Evolutionary conservation across 2,113 vertebrate genomes (phyloP).

Genomic region (Mungos mungo): DNA sequence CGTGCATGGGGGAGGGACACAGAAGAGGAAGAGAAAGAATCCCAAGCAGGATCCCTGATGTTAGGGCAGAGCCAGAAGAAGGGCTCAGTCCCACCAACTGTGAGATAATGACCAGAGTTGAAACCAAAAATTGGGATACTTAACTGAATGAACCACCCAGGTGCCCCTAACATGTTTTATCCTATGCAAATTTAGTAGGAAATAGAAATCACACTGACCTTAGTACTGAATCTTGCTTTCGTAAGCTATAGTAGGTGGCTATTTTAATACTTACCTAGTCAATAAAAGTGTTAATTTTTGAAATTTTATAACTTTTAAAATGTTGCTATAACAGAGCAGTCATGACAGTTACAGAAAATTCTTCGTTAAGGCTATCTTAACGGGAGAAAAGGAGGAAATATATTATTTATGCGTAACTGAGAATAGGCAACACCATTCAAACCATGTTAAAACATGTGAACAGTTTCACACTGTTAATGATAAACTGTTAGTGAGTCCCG

Average conservation of each 20-base stretch:
- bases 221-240: background rate
- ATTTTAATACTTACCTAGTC: background rate
- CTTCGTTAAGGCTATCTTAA: background rate
- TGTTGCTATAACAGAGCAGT: background rate
- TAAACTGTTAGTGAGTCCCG: background rate
- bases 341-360: background rate
- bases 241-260: background rate
- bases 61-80: too few relatives aligned
- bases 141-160: too few relatives aligned
- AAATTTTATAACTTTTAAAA: slow-evolving; percentile 3
- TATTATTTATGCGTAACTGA: background rate
- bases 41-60: too few relatives aligned
- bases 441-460: background rate
- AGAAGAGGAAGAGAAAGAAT: too few relatives aligned
- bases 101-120: too few relatives aligned
- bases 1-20: too few relatives aligned
- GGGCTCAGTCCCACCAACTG: too few relatives aligned
- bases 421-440: background rate
- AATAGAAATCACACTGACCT: background rate
- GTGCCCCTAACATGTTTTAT: background rate
- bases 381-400: background rate
- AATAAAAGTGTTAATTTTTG: background rate
- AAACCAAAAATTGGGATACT: too few relatives aligned
- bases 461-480: background rate
- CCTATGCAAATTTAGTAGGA: background rate